Base-by-base conservation (phyloP, 2,888 invertebrate genomes). In the Hybos culiciformis region DNA sequence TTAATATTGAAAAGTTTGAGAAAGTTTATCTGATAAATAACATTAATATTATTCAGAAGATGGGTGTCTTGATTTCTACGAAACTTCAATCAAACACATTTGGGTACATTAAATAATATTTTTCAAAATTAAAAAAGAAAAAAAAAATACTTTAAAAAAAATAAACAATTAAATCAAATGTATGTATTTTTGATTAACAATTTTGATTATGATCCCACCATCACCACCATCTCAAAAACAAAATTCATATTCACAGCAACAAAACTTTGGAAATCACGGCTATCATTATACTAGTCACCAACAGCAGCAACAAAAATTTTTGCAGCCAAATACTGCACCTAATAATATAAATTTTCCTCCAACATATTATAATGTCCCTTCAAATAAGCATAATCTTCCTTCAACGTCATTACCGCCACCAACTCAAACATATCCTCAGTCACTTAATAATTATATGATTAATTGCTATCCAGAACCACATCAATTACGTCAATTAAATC, bases 361-460 rank as follows among this genome's bases (percentile, higher is more conserved):
- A 31, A 3, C 29, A 15, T n/a, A n/a, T n/a, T n/a, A n/a, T n/a
- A n/a, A n/a, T n/a, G n/a, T n/a, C n/a, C n/a, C n/a, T n/a, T 8
- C 17, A 17, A 29, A n/a, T 9, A 32, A 32, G 15, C 12, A 5
- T 14, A 17, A 17, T 32, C 32, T 17, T 17, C 32, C 17, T 11
- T 17, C 5, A 15, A 15, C 17, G 5, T 17, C 32, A 15, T 17
- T 46, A 33, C 45, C 29, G 47, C 41, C 44, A 39, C 47, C 45
- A 40, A 37, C 49, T 37, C 42, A 41, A 41, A 44, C 43, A 34
- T 44, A 47, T 44, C 47, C 47, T 47, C 47, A 47, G 45, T 47
- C 45, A 40, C 47, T 47, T n/a, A 44, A 46, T 15, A 49, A 46
- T 43, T n/a, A 41, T 21, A 47, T 46, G 20, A 44, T 47, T 26